These are phyloP conservation scores for Gymnogyps californianus DNA, from an alignment of 2,113 vertebrate genomes.

Conservation along the genomic window DNA sequence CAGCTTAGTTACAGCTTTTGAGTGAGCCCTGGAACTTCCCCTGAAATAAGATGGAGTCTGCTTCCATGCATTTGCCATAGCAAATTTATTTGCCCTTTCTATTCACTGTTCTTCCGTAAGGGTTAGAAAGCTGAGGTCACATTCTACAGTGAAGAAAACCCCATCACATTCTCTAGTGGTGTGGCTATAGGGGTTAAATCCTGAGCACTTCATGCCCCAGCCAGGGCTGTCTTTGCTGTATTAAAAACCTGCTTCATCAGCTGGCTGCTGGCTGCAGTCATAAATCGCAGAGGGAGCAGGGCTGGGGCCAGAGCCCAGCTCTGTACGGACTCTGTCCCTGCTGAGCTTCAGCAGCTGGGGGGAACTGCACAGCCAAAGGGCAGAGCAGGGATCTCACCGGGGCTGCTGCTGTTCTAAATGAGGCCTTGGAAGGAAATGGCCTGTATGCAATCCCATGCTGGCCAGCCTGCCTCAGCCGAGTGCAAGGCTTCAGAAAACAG, in stretches of 20 bases:
- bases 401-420: rapidly evolving
- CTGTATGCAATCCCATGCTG: rapidly evolving
- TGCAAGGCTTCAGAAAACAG: no score
- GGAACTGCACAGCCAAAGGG: rapidly evolving
- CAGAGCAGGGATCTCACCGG: rapidly evolving
- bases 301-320: not conserved
- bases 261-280: not conserved
- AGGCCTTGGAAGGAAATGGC: not conserved
- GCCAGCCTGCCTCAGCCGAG: not conserved
- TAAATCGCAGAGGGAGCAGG: no score
- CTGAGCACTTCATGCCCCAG: rapidly evolving
- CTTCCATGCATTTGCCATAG: rapidly evolving
- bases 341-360: not conserved
- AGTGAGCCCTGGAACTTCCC: rapidly evolving
- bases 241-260: rapidly evolving
- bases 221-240: rapidly evolving
- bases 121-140: no score
- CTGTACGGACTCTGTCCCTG: not conserved
- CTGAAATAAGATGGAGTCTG: rapidly evolving
- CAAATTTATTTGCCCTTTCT: not conserved
- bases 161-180: rapidly evolving
- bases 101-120: rapidly evolving
- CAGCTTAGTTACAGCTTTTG: not conserved
- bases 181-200: not conserved
- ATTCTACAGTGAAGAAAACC: rapidly evolving